Base-by-base conservation (phyloP, 2,888 invertebrate genomes). In the Lycia hirtaria region DNA sequence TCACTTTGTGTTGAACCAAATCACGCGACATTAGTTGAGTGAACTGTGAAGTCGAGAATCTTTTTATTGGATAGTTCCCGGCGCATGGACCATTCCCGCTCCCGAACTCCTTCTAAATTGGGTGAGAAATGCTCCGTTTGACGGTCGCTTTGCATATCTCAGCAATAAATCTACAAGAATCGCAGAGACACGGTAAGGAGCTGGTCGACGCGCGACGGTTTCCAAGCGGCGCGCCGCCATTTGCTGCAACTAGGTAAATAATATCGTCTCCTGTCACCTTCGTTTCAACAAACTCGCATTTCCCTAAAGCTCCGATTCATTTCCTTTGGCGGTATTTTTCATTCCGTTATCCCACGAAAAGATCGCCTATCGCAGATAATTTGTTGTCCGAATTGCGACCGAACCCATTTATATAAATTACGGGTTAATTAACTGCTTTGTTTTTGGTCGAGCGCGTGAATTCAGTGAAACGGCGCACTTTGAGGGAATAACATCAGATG, bases 361-460 rank as follows among this genome's bases (percentile, higher is more conserved):
- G 83, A 85, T 85, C 77, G 78, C 67, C 78, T 80, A 80, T 82
- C 78, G 76, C 76, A 80, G 79, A 83, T 83, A 81, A 85, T 81
- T 84, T 84, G 81, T 79, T 81, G 81, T 78, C 79, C 76, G 72
- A 83, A 85, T 83, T 82, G 80, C 78, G 77, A 80, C 78, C 71
- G 73, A 73, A 68, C 72, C 77, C 81, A 81, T 85, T 86, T 81
- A 84, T 87, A 84, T 87, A 86, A 86, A 87, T 87, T 86, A 84
- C 79, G 72, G 73, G 75, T 83, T 86, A 85, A 86, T 87, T 86
- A 87, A 85, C 80, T 84, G 79, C 79, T 83, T 84, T 81, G 81
- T 81, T 81, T 78, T 78, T 76, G 78, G 78, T 72, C 75, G 76
- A 76, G 78, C 75, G 78, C 81, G 78, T 81, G 81, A 83, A 78